phyloP scores from a whole-genome alignment of 2,888 invertebrate species.

The Latrodectus elegans region DNA sequence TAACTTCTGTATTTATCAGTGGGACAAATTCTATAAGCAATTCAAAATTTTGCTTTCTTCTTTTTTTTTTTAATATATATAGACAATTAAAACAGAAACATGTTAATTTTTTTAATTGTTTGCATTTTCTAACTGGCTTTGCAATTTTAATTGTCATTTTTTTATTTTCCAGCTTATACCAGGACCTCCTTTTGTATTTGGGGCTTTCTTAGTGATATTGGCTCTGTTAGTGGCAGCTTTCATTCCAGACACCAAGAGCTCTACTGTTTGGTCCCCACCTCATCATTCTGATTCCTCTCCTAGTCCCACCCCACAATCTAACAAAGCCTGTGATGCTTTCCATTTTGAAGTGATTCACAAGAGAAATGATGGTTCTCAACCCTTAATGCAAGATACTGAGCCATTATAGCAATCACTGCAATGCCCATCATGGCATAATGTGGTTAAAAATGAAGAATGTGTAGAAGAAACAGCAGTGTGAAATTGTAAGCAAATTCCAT shows the following conservation, averaged over 20 bases:
- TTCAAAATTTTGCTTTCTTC: too few species aligned
- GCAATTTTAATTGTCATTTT: not conserved
- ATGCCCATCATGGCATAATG: slow-evolving; percentile 41
- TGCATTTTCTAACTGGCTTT: too few species aligned
- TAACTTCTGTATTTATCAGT: too few species aligned
- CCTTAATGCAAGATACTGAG: slow-evolving; percentile 69
- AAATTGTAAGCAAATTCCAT: slow-evolving; percentile 13
- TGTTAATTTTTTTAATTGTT: too few species aligned
- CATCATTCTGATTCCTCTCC: slow-evolving; percentile 60
- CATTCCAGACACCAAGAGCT: slow-evolving; percentile 74
- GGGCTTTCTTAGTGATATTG: slow-evolving; percentile 95
- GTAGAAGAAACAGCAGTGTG: slow-evolving; percentile 63
- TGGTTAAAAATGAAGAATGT: slow-evolving; percentile 25
- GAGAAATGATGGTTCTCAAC: slow-evolving; percentile 65
- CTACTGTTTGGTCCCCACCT: slow-evolving; percentile 23
- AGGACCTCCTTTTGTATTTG: slow-evolving; percentile 98
- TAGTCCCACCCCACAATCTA: slow-evolving; percentile 40
- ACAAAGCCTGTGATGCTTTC: slow-evolving; percentile 55
- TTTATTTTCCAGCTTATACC: slow-evolving; percentile 83
- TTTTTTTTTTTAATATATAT: too few species aligned
- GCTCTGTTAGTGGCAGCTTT: slow-evolving; percentile 87
- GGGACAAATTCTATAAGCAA: too few species aligned
- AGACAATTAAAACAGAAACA: too few species aligned
- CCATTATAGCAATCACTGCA: slow-evolving; percentile 70
- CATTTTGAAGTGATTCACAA: slow-evolving; percentile 68